Evolutionary conservation across 2,888 invertebrate species (phyloP), one percentile per base, ranked within the genome.

Genomic region (Beris chalybata): DNA sequence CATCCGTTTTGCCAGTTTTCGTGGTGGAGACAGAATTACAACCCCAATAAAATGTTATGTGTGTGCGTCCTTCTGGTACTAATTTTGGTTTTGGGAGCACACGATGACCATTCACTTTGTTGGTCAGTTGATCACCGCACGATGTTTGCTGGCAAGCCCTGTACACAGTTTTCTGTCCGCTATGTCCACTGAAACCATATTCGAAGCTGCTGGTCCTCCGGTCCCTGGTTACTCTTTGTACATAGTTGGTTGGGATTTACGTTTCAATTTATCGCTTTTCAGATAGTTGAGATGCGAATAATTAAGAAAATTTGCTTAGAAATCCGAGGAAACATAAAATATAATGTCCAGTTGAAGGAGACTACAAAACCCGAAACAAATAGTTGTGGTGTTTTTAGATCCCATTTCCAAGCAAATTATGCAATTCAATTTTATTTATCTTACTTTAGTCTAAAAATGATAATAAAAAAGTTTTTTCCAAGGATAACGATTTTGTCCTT

Each of bases 51-150:
- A 63, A 64, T 32, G 64, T 64, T 64, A 64, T 64, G 64, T 64
- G 55, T 64, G 55, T 64, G 64, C 48, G 55, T 53, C 64, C 64
- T 64, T 64, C 55, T 55, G 64, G 64, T 55, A 64, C 64, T 64
- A 64, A 64, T 64, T 64, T 64, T 64, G 64, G 64, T 64, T 64
- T 63, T 53, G 54, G 45, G 64, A 64, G 64, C 55, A 64, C 64
- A 64, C 64, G 64, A 64, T 44, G 55, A 64, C 64, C 64, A 64
- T 64, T 63, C 63, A 63, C 63, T 63, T 63, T 64, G 64, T 64
- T 64, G 64, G 64, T 64, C 55, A 64, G 64, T 64, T 64, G 64
- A 54, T 38, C 38, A 38, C 64, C 64, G 38, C 64, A 64, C 55
- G 55, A 64, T 64, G 55, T 38, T 38, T 38, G 38, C 64, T 47